A percentile compares a stretch with the other conserved stretches of the same genome.
Conservation (phyloP, 2,113 vertebrate genomes). For the Nesogale talazaci region DNA sequence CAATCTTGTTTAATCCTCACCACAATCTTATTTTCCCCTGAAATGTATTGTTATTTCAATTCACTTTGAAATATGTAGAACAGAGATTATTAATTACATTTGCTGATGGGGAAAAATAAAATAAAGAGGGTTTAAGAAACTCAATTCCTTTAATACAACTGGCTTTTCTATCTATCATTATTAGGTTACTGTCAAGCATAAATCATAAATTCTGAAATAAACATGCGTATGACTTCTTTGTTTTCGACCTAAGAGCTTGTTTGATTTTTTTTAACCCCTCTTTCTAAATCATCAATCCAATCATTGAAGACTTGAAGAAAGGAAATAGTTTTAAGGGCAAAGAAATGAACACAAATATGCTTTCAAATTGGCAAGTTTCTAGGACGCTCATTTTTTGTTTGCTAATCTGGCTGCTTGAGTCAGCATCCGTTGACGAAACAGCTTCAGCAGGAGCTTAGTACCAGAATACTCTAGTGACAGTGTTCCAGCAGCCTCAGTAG, state of each 20-base stretch:
- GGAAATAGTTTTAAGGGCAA: background rate
- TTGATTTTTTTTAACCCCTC: background rate
- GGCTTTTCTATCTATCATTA: background rate
- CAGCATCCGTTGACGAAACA: background rate
- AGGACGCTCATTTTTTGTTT: background rate
- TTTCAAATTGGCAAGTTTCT: background rate
- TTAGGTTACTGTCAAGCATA: background rate
- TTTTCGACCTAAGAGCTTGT: background rate
- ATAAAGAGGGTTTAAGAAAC: background rate
- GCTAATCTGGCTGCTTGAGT: background rate
- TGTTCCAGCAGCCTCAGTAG: accelerated
- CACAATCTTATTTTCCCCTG: background rate
- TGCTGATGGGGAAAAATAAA: background rate
- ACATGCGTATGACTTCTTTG: background rate
- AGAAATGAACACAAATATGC: background rate
- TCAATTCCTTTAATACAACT: background rate
- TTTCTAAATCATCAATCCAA: background rate
- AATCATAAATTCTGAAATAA: constrained; percentile 17
- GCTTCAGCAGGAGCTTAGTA: background rate
- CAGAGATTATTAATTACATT: constrained; percentile 1
- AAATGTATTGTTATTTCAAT: constrained; percentile 30
- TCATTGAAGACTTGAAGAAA: background rate
- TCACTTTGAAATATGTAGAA: constrained; percentile 32
- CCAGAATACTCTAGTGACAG: background rate
- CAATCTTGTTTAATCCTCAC: background rate